These are phyloP conservation scores for Bellardia bayeri DNA, from an alignment of 2,888 invertebrate species.

Conservation along the genomic window DNA sequence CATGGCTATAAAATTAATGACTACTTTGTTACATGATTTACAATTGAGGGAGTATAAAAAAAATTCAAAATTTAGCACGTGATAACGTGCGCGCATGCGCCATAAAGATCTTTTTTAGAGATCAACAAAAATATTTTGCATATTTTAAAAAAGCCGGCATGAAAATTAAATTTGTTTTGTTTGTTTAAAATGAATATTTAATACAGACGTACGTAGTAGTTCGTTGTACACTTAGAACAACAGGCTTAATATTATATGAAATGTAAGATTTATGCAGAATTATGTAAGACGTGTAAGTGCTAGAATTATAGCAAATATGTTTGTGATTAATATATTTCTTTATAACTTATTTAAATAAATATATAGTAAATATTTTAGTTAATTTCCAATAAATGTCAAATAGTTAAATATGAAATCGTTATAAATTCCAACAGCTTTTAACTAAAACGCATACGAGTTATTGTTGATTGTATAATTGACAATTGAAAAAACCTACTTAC, in stretches of 20 bases:
- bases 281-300: not conserved
- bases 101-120: conserved; percentile 45
- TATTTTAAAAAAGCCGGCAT: conserved; percentile 34
- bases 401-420: conserved; percentile 41
- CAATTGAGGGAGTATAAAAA: not conserved
- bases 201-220: no score
- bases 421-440: conserved; percentile 44
- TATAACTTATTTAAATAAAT: not conserved
- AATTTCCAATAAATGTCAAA: conserved; percentile 54
- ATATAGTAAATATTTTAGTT: conserved; percentile 7
- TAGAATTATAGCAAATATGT: not conserved
- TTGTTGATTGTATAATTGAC: conserved; percentile 25
- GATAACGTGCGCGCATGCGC: conserved; percentile 53
- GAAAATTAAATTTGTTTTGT: not conserved
- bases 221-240: not conserved
- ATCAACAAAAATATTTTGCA: conserved; percentile 49
- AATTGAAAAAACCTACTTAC: conserved; percentile 48
- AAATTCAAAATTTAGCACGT: conserved; percentile 38
- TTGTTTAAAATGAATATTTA: not conserved
- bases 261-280: no score
- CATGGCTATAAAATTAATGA: not conserved
- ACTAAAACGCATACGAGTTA: conserved; percentile 24
- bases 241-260: not conserved
- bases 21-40: conserved; percentile 16
- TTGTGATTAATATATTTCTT: not conserved